These are phyloP conservation scores for Ennomos quercinarius DNA, from an alignment of 2,888 invertebrate species.

Conservation along the genomic window DNA sequence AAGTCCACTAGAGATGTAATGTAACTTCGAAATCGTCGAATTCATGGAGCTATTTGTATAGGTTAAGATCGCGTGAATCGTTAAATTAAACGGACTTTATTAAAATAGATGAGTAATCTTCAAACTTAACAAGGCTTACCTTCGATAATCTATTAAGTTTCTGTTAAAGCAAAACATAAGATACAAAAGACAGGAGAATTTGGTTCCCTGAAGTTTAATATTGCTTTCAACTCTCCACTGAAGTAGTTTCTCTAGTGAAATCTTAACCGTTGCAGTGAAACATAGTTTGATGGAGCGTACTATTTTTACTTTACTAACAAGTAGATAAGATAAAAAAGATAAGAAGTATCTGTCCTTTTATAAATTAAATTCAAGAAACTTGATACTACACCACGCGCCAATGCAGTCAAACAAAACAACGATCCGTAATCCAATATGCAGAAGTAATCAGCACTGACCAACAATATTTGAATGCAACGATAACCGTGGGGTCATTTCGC, in stretches of 20 bases:
- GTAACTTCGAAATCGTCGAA: background rate
- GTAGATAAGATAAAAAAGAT: too few species aligned
- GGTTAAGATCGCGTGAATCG: slow-evolving; percentile 1
- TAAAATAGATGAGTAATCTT: slow-evolving; percentile 1
- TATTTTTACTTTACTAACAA: too few species aligned
- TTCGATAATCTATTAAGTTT: background rate
- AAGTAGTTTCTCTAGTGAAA: too few species aligned
- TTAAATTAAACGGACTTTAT: slow-evolving; percentile 7
- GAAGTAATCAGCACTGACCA: slow-evolving; percentile 41
- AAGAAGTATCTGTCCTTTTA: too few species aligned
- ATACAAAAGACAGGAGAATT: too few species aligned
- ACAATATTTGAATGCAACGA: slow-evolving; percentile 52
- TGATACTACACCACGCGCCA: background rate
- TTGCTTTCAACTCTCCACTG: background rate
- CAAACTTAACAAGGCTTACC: background rate
- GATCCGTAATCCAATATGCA: slow-evolving; percentile 26
- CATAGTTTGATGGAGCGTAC: too few species aligned
- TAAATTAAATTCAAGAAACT: too few species aligned
- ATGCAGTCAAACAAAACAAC: slow-evolving; percentile 42
- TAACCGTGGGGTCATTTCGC: slow-evolving; percentile 62
- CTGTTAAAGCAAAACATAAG: background rate
- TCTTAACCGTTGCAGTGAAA: too few species aligned
- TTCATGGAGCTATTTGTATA: slow-evolving; percentile 4
- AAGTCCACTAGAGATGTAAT: background rate
- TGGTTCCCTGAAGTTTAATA: background rate